Evolutionary conservation across 2,797 vertebrate genomes (phyloP).

Genomic region (Sebastes steindachneri): DNA sequence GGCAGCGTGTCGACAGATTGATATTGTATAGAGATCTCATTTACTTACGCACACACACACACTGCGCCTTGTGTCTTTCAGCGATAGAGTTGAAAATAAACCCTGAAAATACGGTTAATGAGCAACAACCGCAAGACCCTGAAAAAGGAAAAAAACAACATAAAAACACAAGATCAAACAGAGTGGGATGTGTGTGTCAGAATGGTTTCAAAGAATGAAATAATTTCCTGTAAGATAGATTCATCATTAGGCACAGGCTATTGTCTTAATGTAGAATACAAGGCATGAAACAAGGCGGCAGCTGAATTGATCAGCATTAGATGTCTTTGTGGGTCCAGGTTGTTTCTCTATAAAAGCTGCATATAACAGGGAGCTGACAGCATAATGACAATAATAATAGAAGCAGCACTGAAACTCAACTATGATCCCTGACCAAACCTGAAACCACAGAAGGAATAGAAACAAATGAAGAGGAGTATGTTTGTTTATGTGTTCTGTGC

Average conservation of each 20-base stretch:
- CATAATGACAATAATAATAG: background rate
- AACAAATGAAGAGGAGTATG: background rate
- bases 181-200: background rate
- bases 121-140: background rate
- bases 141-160: background rate
- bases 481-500: background rate
- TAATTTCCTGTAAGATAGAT: background rate
- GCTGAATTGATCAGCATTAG: background rate
- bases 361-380: background rate
- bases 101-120: constrained; percentile 60
- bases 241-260: background rate
- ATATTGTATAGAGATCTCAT: background rate
- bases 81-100: constrained; percentile 83
- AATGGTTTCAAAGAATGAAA: background rate
- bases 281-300: background rate
- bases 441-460: background rate
- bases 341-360: background rate
- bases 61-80: constrained; percentile 65
- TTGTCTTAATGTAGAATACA: background rate
- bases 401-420: background rate
- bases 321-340: background rate
- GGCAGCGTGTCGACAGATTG: constrained; percentile 6
- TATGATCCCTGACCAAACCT: background rate
- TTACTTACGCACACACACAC: constrained; percentile 74
- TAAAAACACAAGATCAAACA: constrained; percentile 2